Conservation (phyloP, 1,140 invertebrate genomes). For the Muscidifurax raptorellus region DNA sequence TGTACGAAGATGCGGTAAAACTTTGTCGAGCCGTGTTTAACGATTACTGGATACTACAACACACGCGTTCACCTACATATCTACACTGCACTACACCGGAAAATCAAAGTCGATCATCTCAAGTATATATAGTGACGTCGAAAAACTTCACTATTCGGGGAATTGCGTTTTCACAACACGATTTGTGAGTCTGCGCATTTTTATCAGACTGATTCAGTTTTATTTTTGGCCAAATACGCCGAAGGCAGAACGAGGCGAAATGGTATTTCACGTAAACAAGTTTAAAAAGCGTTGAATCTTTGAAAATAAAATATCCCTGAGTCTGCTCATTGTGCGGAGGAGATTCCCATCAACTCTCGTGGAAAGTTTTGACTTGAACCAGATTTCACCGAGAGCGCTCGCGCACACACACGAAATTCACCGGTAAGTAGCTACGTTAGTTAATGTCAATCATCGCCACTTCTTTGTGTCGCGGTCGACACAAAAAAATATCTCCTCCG, state of each 20-base stretch:
- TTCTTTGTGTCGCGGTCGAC: constrained; percentile 4
- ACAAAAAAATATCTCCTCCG: constrained; percentile 13
- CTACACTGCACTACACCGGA: too few species aligned
- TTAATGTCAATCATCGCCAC: constrained; percentile 39
- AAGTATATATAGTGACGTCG: not conserved
- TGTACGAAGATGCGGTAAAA: constrained; percentile 1
- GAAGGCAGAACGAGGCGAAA: not conserved
- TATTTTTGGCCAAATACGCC: constrained; percentile 14
- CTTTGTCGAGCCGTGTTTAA: not conserved
- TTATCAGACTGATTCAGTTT: constrained; percentile 2
- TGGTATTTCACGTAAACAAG: constrained; percentile 36
- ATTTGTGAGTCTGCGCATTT: constrained; percentile 30
- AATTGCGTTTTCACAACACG: constrained; percentile 29
- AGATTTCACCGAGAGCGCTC: constrained; percentile 40
- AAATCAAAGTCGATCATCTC: not conserved
- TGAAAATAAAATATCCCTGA: constrained; percentile 35
- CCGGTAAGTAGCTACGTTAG: constrained; percentile 34
- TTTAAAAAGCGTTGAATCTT: constrained; percentile 42
- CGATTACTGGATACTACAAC: not conserved
- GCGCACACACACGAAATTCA: not conserved
- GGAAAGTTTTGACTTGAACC: constrained; percentile 40
- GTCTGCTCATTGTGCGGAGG: constrained; percentile 19
- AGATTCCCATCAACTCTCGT: constrained; percentile 38
- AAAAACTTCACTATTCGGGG: not conserved
- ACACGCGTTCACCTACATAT: not conserved